Base-by-base conservation (phyloP, 2,113 vertebrate genomes). In the Plecturocebus donacophilus region DNA sequence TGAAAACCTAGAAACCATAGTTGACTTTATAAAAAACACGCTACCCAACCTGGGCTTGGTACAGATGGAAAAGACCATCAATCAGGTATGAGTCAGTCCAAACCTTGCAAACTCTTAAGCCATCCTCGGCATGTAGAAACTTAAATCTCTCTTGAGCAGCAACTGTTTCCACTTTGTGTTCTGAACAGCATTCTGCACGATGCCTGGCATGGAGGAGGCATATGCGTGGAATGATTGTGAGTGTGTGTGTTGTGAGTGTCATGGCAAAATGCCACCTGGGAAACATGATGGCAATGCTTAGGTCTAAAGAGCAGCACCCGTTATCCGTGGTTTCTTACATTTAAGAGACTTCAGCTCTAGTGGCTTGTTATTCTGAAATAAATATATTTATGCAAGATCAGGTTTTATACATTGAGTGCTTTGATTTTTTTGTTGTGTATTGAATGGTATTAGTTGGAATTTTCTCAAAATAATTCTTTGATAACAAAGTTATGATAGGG, bases 41-140 rank as follows among this genome's bases (percentile, higher is more conserved):
- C 99, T 99, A 2, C 99, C 99, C 96, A 99, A 99, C 98, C 96
- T 99, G 96, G 99, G 99, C 81, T 98, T 99, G 97, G 99, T 99
- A 89, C 99, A 99, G 97, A 99, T 99, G 99, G 99, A 99, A 98
- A 99, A 99, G 98, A 99, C 99, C 86, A 99, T 99, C 98, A 99
- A 98, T 98, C 99, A 99, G 99, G 99, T 99, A 99, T 30, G 97
- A 96, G 85, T 83, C 54, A 64, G 76, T 80, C 11, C 17, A 27
- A 76, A 75, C 4, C 0, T 49, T 42, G 3, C 30, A 25, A 0
- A 23, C 6, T 7, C 40, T 20, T n/a, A 8, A 8, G n/a, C 0
- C 0, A 5, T 27, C 75, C 75, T 77, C 8, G 58, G 6, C 73
- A n/a, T 14, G 38, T 38, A 30, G 58, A 85, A 66, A 20, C 71